phyloP scores from a whole-genome alignment of 2,888 invertebrate genomes.

The Pocota personata region DNA sequence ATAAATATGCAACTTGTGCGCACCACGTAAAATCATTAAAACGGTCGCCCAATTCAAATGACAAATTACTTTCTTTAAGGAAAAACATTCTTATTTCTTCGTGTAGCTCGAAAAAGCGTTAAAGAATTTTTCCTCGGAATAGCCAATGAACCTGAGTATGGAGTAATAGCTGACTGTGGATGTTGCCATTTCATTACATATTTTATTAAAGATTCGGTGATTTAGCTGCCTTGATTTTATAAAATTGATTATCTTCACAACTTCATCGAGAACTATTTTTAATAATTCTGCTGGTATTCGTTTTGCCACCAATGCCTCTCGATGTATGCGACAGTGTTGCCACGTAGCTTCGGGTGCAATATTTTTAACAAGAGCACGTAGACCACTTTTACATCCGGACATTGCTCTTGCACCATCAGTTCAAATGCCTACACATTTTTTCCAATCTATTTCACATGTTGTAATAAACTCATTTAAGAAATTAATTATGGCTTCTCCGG shows the following conservation, averaged over 20 bases:
- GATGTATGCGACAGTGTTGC: too few relatives aligned
- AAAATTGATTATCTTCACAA: constrained; percentile 15
- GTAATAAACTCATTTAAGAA: not conserved
- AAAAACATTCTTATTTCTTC: too few relatives aligned
- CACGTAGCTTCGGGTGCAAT: constrained; percentile 18
- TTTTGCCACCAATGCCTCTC: constrained; percentile 16
- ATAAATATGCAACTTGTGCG: constrained; percentile 1
- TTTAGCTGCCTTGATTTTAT: constrained; percentile 17
- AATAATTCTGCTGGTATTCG: too few relatives aligned
- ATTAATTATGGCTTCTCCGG: constrained; percentile 8
- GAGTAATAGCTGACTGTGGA: constrained; percentile 26
- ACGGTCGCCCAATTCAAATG: constrained; percentile 5
- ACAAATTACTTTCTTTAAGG: too few relatives aligned
- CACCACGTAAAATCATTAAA: constrained; percentile 23
- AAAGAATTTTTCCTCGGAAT: constrained; percentile 27
- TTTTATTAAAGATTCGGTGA: constrained; percentile 8
- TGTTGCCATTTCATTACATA: constrained; percentile 24
- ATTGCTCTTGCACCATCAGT: constrained; percentile 24
- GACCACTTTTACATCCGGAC: too few relatives aligned
- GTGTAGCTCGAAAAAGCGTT: too few relatives aligned
- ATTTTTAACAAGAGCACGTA: too few relatives aligned
- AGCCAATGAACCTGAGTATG: too few relatives aligned
- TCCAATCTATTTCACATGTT: constrained; percentile 3
- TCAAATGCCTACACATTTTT: constrained; percentile 16
- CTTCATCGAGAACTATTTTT: constrained; percentile 16